phyloP scores from a whole-genome alignment of 2,797 vertebrate species.

The Streptopelia turtur region DNA sequence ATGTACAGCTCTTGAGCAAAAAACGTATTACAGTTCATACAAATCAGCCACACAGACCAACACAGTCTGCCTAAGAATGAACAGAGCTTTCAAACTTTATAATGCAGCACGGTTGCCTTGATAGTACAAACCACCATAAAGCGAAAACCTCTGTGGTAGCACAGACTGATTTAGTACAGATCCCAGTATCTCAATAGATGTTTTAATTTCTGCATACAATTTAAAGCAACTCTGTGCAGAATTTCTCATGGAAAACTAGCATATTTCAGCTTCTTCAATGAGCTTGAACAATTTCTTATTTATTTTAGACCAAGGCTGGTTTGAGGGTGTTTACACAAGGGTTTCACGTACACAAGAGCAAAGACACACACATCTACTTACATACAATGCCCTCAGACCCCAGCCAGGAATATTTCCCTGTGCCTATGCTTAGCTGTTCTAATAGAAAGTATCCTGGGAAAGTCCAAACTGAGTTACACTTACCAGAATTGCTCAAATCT shows the following conservation, averaged over 20 bases:
- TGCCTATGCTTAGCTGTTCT: not conserved
- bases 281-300: not conserved
- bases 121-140: constrained; percentile 1
- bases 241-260: not conserved
- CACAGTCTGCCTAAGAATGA: not conserved
- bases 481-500: not conserved
- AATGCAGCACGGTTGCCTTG: not conserved
- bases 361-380: not conserved
- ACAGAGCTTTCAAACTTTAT: not conserved
- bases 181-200: not conserved
- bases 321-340: not conserved
- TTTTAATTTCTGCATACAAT: not conserved
- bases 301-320: not conserved
- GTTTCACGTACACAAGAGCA: not conserved
- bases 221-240: not conserved
- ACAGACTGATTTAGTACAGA: not conserved
- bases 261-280: not conserved
- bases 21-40: not conserved
- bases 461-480: not conserved
- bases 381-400: not conserved
- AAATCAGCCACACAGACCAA: not conserved
- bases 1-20: not conserved
- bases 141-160: not conserved
- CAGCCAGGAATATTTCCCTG: not conserved
- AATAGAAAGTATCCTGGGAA: not conserved